Conservation (phyloP, 1,140 invertebrate species). For the Drosophila ohnishii region DNA sequence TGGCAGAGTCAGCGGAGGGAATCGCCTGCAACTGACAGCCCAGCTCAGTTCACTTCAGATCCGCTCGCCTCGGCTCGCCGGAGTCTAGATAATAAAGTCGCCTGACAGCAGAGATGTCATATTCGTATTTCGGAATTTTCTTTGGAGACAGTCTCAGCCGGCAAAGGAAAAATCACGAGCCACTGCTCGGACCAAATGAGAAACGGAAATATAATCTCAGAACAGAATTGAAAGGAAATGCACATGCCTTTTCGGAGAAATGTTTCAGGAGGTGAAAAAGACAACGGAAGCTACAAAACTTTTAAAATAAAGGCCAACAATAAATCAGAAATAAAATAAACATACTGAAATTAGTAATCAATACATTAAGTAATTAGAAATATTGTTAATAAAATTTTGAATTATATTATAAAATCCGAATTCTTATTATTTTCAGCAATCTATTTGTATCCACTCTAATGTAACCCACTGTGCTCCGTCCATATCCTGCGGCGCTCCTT, state of each 20-base stretch:
- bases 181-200: neutral
- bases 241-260: neutral
- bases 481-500: constrained; percentile 45
- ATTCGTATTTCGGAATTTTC: constrained; percentile 27
- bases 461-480: constrained; percentile 18
- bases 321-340: neutral
- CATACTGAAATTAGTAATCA: neutral
- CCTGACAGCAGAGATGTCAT: constrained; percentile 48
- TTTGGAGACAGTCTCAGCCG: constrained; percentile 3
- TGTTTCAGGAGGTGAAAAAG: neutral
- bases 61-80: constrained; percentile 24
- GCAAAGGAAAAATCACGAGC: constrained; percentile 2
- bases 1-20: constrained; percentile 34
- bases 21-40: constrained; percentile 51
- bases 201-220: neutral
- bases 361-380: neutral
- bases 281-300: neutral
- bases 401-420: neutral
- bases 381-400: neutral
- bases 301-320: no score
- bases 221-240: neutral
- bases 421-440: neutral
- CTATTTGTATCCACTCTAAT: neutral
- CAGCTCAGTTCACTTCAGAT: constrained; percentile 27
- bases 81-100: constrained; percentile 50